Percentiles rank a stretch among this genome's conserved stretches.
Evolutionary conservation across 2,888 invertebrate genomes (phyloP).

Genomic region (Nysson spinosus): DNA sequence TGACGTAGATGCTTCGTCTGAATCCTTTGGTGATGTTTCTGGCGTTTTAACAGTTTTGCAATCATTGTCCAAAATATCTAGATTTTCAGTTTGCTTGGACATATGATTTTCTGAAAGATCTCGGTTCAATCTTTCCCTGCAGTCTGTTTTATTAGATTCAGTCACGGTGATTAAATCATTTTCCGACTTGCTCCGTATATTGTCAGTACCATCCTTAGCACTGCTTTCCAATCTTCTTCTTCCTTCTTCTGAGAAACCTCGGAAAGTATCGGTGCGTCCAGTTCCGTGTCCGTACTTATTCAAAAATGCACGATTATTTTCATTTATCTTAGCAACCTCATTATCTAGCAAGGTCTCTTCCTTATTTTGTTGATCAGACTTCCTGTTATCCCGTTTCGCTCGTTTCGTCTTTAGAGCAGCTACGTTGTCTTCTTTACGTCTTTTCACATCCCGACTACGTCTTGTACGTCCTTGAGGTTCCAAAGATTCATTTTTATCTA

Average conservation of each 20-base stretch:
- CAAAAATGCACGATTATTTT: slow-evolving; percentile 65
- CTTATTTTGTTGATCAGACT: slow-evolving; percentile 70
- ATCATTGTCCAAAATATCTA: slow-evolving; percentile 41
- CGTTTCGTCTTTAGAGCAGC: slow-evolving; percentile 57
- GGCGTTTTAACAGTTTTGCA: slow-evolving; percentile 57
- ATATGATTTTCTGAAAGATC: slow-evolving; percentile 52
- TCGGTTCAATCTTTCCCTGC: slow-evolving; percentile 44
- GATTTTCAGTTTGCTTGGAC: slow-evolving; percentile 49
- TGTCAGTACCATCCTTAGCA: slow-evolving; percentile 38
- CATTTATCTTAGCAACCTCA: slow-evolving; percentile 75
- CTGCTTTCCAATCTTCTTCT: slow-evolving; percentile 49
- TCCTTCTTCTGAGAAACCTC: slow-evolving; percentile 69
- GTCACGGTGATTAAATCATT: slow-evolving; percentile 60
- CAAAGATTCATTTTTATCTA: slow-evolving; percentile 56
- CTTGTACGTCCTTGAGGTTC: slow-evolving; percentile 65
- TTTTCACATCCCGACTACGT: slow-evolving; percentile 69
- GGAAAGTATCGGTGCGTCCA: slow-evolving; percentile 54
- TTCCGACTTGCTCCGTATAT: slow-evolving; percentile 72
- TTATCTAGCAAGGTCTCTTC: slow-evolving; percentile 73
- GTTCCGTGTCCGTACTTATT: slow-evolving; percentile 55
- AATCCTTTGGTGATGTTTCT: slow-evolving; percentile 65
- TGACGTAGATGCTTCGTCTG: slow-evolving; percentile 72
- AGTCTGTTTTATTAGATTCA: slow-evolving; percentile 27
- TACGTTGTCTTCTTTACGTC: slow-evolving; percentile 63
- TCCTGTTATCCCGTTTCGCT: slow-evolving; percentile 55